phyloP scores from a whole-genome alignment of 2,113 vertebrate species.

The Strigops habroptila region DNA sequence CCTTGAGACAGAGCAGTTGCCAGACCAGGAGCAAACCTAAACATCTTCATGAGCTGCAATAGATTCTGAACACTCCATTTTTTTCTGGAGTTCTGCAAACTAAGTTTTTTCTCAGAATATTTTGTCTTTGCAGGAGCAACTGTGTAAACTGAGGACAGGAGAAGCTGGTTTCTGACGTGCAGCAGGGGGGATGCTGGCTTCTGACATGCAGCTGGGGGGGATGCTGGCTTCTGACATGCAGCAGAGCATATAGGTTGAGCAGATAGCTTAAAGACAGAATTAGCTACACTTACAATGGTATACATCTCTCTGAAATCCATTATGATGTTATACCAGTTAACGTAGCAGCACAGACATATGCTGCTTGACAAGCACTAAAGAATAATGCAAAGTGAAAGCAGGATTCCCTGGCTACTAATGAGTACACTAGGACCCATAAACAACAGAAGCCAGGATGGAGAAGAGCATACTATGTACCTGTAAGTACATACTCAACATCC shows the following conservation, averaged over 20 bases:
- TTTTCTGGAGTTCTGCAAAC: not conserved
- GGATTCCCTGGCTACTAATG: not conserved
- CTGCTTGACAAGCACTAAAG: not conserved
- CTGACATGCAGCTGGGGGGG: not conserved
- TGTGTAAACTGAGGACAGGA: not conserved
- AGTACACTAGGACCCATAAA: not conserved
- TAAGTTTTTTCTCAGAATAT: not conserved
- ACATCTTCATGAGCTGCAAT: not conserved
- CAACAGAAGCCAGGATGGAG: not conserved
- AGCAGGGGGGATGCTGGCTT: not conserved
- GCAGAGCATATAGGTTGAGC: not conserved
- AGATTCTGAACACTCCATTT: not conserved
- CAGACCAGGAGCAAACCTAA: not conserved
- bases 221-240: not conserved
- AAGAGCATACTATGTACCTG: not conserved
- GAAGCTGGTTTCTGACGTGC: not conserved
- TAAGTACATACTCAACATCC: not conserved
- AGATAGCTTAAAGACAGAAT: not conserved
- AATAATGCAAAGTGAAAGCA: not conserved
- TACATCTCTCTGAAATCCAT: not conserved
- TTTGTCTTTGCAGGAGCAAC: not conserved
- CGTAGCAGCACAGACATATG: not conserved
- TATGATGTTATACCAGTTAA: rapidly evolving
- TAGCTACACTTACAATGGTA: not conserved
- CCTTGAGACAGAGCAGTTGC: not conserved